Percentiles rank a stretch among this genome's conserved stretches.
These are phyloP conservation scores for Ganaspis brasiliensis DNA, from an alignment of 2,888 invertebrate species.

Conservation along the genomic window DNA sequence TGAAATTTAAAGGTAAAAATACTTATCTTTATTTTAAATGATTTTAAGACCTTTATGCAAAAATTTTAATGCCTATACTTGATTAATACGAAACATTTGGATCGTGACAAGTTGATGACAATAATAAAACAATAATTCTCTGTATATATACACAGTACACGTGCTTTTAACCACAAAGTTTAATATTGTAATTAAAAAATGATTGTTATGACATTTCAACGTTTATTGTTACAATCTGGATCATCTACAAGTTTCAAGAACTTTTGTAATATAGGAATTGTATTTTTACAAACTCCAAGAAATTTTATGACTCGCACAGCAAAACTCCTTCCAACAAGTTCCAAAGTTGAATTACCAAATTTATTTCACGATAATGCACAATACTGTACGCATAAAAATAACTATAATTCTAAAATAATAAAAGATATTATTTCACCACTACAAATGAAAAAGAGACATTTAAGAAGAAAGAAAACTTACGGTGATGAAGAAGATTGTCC, in stretches of 20 bases:
- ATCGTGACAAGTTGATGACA: too few relatives aligned
- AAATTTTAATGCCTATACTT: too few relatives aligned
- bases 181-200: background rate
- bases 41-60: too few relatives aligned
- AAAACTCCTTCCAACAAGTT: background rate
- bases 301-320: background rate
- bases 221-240: background rate
- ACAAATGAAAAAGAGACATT: constrained; percentile 82
- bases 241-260: background rate
- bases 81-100: too few relatives aligned
- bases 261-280: constrained; percentile 4
- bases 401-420: constrained; percentile 56
- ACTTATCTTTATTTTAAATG: too few relatives aligned
- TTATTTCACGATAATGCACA: background rate
- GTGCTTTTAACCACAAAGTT: constrained; percentile 1
- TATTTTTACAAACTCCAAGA: constrained; percentile 5
- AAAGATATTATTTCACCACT: constrained; percentile 73
- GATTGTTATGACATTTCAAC: constrained; percentile 26
- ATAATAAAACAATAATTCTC: too few relatives aligned
- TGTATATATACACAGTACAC: too few relatives aligned
- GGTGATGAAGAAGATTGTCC: constrained; percentile 76
- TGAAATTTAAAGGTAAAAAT: too few relatives aligned
- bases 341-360: background rate
- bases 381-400: background rate
- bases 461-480: constrained; percentile 81